Base-by-base conservation (phyloP, 1,140 invertebrate genomes). In the Ceratoteleas bidentatus region DNA sequence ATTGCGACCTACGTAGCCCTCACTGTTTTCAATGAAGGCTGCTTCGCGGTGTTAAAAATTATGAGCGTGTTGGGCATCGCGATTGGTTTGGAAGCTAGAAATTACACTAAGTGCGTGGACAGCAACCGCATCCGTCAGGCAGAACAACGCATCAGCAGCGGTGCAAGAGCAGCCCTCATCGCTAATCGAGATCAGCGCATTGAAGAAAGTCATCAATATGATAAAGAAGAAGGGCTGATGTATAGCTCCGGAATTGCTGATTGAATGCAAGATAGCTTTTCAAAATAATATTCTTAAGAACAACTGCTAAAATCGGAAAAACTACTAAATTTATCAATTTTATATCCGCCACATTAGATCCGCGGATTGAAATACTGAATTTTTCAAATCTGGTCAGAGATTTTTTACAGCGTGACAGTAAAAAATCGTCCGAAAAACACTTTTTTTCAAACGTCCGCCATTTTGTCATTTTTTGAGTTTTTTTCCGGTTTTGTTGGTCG, bases 11-110 rank as follows among this genome's bases (percentile, higher is more conserved):
- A 53, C 32, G 10, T 58, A 58, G 56, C 36, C 36, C 33, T n/a
- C n/a, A 57, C 9, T 38, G 3, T 57, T n/a, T 57, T 57, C 36
- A 57, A 57, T 13, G 54, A 38, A 57, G 34, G 54, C 15, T 15
- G 5, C 36, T 0, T 40, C 15, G 14, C 34, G 33, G 38, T 57
- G 34, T 8, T 57, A n/a, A 57, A 57, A 38, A 58, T 43, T 16
- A 58, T 58, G 52, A 34, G 32, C 32, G 52, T 54, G n/a, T 16
- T 54, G 52, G 52, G 52, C 10, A 54, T 54, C 32, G 8, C 52
- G 24, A 34, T 54, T 54, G 52, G 52, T 33, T 24, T 8, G 24
- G 52, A 54, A 33, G 0, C 32, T 54, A 3, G n/a, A 54, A 54
- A 54, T 54, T 34, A 34, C 52, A 9, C 3, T 24, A 3, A 34